Conservation (phyloP, 2,797 vertebrate genomes). For the Pteropus rufus region DNA sequence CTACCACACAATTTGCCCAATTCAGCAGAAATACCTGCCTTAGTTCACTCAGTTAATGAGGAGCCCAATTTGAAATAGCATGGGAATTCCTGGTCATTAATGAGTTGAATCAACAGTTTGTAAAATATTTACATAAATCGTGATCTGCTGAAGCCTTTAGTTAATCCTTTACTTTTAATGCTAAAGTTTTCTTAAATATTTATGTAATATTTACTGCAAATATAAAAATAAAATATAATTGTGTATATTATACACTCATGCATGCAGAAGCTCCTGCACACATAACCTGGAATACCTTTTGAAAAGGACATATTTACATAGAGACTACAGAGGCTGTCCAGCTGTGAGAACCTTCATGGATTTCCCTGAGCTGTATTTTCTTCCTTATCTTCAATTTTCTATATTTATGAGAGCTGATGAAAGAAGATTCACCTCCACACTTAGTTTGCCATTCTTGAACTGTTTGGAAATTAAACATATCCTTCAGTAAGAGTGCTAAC, state of each 20-base stretch:
- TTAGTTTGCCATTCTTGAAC: background rate
- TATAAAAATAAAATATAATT: background rate
- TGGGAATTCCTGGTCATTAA: background rate
- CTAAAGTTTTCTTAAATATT: background rate
- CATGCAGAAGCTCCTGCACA: background rate
- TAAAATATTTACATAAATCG: background rate
- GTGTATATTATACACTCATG: too few relatives aligned
- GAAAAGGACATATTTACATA: background rate
- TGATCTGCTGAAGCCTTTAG: background rate
- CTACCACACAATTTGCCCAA: background rate
- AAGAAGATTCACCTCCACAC: background rate
- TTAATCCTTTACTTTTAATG: background rate
- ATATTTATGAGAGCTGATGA: background rate
- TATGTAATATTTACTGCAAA: background rate
- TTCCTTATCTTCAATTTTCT: background rate
- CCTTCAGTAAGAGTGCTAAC: background rate
- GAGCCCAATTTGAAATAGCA: background rate
- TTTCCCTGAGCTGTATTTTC: background rate
- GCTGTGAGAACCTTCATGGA: background rate
- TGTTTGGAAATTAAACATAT: background rate
- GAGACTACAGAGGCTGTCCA: background rate
- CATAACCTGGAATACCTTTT: background rate
- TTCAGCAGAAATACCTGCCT: conserved; percentile 7
- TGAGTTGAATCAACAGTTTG: background rate
- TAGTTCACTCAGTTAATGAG: background rate